Evolutionary conservation across 2,113 vertebrate genomes (phyloP).

Genomic region (Regulus satrapa): DNA sequence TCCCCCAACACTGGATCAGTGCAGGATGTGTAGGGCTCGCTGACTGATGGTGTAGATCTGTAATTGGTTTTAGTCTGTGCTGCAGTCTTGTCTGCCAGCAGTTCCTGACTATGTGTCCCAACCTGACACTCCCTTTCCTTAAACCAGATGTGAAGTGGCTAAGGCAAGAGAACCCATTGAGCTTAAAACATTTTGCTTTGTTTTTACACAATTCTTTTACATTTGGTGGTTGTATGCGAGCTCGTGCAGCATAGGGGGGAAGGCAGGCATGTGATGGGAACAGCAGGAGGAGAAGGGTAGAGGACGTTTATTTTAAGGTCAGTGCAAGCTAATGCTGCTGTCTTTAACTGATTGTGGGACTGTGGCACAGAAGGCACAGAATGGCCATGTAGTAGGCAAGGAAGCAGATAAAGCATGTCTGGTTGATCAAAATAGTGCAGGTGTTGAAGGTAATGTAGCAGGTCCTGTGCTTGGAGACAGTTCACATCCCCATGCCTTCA

Average conservation of each 20-base stretch:
- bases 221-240: neutral
- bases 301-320: constrained; percentile 20
- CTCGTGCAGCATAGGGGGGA: neutral
- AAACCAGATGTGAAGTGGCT: neutral
- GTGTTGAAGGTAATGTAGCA: constrained; percentile 20
- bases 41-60: neutral
- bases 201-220: neutral
- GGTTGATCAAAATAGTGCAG: constrained; percentile 51
- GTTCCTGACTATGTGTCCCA: neutral
- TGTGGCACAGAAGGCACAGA: neutral
- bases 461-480: neutral
- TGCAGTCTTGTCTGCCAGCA: neutral
- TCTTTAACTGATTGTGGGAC: neutral
- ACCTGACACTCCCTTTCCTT: neutral
- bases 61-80: neutral
- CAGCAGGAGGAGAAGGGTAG: neutral
- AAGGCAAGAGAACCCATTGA: neutral
- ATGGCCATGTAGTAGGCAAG: neutral
- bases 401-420: constrained; percentile 3
- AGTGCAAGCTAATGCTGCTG: neutral
- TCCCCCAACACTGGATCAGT: neutral
- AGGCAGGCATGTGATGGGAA: neutral
- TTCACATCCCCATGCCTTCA: neutral
- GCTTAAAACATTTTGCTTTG: neutral
- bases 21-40: neutral